A percentile compares a stretch with the other conserved stretches of the same genome.
These are phyloP conservation scores for Parapristionchus giblindavisi DNA, from an alignment of 2,888 invertebrate species.

Conservation along the genomic window DNA sequence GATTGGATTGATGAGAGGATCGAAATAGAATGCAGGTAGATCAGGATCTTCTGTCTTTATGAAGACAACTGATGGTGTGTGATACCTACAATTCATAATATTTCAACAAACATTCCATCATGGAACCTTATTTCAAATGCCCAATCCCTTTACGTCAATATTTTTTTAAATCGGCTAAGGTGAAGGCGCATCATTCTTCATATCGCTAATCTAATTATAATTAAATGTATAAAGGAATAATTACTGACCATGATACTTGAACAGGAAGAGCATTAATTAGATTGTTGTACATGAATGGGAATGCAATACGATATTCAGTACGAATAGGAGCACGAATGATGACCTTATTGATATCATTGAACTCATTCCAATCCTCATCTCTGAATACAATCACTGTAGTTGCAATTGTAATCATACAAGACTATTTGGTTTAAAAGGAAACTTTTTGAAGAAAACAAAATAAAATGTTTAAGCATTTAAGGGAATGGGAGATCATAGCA, in stretches of 20 bases:
- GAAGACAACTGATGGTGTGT: slow-evolving; percentile 97
- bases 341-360: slow-evolving; percentile 99
- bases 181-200: background rate
- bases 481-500: too few species aligned
- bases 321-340: slow-evolving; percentile 97
- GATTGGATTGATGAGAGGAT: slow-evolving; percentile 98
- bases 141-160: too few species aligned
- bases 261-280: slow-evolving; percentile 83
- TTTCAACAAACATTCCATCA: background rate
- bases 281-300: slow-evolving; percentile 98
- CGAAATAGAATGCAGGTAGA: slow-evolving; percentile 98
- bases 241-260: slow-evolving; percentile 94
- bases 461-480: too few species aligned
- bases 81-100: slow-evolving; percentile 89
- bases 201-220: background rate
- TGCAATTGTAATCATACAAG: slow-evolving; percentile 32
- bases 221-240: background rate
- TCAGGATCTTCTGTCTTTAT: slow-evolving; percentile 99
- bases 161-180: too few species aligned
- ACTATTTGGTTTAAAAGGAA: background rate
- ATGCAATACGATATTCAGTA: slow-evolving; percentile 98
- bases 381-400: too few species aligned
- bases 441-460: background rate
- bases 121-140: background rate
- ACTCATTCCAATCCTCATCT: slow-evolving; percentile 99